A percentile compares a stretch with the other conserved stretches of the same genome.
Conservation (phyloP, 1,140 invertebrate species). For the Monomorium pharaonis region DNA sequence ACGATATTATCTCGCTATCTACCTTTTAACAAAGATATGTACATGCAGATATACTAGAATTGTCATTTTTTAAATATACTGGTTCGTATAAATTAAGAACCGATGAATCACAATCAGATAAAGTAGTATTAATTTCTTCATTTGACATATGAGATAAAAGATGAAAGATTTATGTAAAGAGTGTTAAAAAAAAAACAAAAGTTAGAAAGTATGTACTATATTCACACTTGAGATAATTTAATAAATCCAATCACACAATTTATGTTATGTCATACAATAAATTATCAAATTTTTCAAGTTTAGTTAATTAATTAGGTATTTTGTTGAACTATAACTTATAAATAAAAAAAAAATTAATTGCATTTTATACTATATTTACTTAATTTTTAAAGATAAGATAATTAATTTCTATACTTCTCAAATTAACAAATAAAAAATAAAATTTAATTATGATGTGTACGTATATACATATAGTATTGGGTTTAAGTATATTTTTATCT, state of each 20-base stretch:
- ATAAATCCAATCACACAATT: background rate
- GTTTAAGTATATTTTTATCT: background rate
- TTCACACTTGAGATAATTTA: background rate
- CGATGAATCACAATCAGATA: background rate
- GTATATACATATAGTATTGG: background rate
- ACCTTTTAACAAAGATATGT: background rate
- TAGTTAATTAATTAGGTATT: background rate
- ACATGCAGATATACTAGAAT: conserved; percentile 29
- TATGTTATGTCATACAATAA: background rate
- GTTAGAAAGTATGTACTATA: background rate
- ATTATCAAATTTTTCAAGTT: background rate
- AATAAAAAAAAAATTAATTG: too few species aligned
- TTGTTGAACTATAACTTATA: background rate
- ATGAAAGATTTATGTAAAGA: background rate
- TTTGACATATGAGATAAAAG: background rate
- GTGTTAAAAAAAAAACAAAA: background rate
- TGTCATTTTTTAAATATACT: background rate
- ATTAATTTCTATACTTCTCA: background rate
- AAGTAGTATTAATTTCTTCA: conserved; percentile 6
- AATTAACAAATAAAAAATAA: background rate
- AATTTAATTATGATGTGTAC: background rate
- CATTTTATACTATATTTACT: background rate
- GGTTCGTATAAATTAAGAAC: background rate
- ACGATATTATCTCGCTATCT: conserved; percentile 47
- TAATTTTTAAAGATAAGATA: background rate